Evolutionary conservation across 92 coral and sea anemone genomes (phyloP), one percentile per base, ranked within the genome.

Genomic region (Zoanthus gigantus): DNA sequence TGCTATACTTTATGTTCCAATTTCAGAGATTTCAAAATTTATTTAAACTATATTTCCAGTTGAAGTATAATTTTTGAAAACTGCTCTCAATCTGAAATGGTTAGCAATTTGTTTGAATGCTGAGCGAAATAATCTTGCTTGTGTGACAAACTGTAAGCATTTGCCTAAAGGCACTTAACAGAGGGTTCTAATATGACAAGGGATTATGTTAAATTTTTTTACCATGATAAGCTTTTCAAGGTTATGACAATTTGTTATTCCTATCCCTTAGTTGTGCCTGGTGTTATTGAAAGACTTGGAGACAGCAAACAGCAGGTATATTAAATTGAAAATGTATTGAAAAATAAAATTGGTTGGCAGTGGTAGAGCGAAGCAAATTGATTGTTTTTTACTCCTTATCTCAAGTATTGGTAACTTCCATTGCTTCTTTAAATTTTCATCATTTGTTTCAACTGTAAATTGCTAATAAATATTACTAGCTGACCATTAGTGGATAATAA

Each of bases 231-330:
- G 72, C 44, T 71, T 32, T 76, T 60, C 12, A 47, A 77, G 72
- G 45, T 58, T 69, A 13, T 9, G 12, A 69, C 46, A 63, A 69
- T 45, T 46, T 86, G 60, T 86, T 37, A 54, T 48, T 87, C 46
- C 56, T 80, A 11, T 48, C 12, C 90, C 90, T 52, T 92, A 96
- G 99, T 96, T 82, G 92, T 96, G 53, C 98, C 99, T 61, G 94
- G 95, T 47, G 85, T 95, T 12, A 88, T 95, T 72, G 99, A 96
- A n/a, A 91, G 99, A 78, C 91, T 96, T 83, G 99, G 99, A 60
- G 99, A 96, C 94, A 95, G 98, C 90, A 96, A 96, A 81, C 94
- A 91, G 79, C 95, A 91, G 98, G 99, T 96, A 83, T 77, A 92
- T 15, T 30, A 14, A 50, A 30, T 10, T 37, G 4, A 2, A 23